Evolutionary conservation across 2,113 vertebrate species (phyloP).

Genomic region (Aegotheles bennettii): DNA sequence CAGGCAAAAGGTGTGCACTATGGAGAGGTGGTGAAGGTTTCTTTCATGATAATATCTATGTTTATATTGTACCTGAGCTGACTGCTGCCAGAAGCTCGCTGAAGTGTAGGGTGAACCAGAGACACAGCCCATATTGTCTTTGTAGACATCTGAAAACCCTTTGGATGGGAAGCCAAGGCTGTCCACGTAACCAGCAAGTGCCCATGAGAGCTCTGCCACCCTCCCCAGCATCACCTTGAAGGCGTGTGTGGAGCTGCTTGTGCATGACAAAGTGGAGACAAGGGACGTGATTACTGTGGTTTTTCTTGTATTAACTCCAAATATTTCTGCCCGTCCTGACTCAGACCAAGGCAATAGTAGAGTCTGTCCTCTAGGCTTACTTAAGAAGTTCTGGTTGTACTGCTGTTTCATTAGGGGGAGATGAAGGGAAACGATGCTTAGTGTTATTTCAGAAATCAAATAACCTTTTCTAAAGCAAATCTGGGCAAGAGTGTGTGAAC

Average conservation of each 20-base stretch:
- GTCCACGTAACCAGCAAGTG: neutral
- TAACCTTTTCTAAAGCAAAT: neutral
- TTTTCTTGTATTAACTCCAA: neutral
- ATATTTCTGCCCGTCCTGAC: neutral
- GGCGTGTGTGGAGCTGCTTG: neutral
- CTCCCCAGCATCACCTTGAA: rapidly evolving
- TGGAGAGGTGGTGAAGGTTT: neutral
- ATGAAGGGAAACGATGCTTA: neutral
- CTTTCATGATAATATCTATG: neutral
- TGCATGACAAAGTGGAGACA: neutral
- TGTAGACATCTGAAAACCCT: neutral
- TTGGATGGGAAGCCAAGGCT: neutral
- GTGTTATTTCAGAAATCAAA: neutral
- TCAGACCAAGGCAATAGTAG: neutral
- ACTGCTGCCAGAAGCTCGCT: neutral
- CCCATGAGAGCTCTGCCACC: neutral
- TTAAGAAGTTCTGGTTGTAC: neutral
- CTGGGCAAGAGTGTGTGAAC: neutral
- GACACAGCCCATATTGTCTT: neutral
- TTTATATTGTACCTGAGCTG: neutral
- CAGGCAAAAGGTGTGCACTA: neutral
- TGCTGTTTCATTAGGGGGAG: neutral
- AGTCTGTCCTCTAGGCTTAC: neutral
- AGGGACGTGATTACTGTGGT: neutral
- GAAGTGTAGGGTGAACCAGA: neutral